phyloP scores from a whole-genome alignment of 2,113 vertebrate genomes.

The Copsychus sechellarum region DNA sequence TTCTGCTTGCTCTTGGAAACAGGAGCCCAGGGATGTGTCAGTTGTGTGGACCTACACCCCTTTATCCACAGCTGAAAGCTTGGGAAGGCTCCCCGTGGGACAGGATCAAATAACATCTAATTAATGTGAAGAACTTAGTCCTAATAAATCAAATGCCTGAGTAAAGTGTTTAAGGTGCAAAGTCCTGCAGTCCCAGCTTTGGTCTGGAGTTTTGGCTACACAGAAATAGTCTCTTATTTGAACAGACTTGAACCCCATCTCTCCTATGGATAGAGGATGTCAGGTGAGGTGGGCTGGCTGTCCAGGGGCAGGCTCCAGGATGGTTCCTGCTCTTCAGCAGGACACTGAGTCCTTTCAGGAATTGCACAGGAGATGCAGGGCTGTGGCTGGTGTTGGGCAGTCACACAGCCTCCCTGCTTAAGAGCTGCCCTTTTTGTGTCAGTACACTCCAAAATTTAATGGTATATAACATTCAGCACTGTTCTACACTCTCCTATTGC shows the following conservation, averaged over 20 bases:
- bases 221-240: not conserved
- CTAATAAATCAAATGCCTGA: not conserved
- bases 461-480: not conserved
- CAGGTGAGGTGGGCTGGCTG: not conserved
- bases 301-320: not conserved
- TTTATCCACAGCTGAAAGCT: not conserved
- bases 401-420: not conserved
- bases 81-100: not conserved
- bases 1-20: not conserved
- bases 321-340: not conserved
- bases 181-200: not conserved
- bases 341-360: not conserved
- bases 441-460: not conserved
- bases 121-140: not conserved
- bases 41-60: not conserved
- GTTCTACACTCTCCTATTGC: not conserved
- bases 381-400: not conserved
- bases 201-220: not conserved
- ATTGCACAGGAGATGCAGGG: accelerated
- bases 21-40: not conserved
- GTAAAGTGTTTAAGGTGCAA: not conserved
- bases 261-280: not conserved
- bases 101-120: not conserved
- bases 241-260: not conserved
- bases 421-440: not conserved